Evolutionary conservation across 2,797 vertebrate genomes (phyloP), one percentile per base, ranked within the genome.

Genomic region (Ptychadena robeensis): DNA sequence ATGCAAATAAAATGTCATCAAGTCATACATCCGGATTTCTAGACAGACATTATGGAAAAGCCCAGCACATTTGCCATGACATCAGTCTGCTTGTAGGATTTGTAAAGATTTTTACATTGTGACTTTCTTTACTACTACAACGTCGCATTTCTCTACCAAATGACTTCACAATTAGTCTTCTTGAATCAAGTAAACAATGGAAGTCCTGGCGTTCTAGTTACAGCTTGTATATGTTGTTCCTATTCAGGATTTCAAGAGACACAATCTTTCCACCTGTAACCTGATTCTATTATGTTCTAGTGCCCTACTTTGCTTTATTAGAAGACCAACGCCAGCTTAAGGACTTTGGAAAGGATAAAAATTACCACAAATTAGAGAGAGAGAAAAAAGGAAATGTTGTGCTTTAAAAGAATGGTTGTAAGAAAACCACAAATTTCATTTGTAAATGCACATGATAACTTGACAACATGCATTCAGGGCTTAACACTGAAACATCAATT

Each of bases 211-310:
- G 14, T 53, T 38, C 0, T 28, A 67, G 32, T 27, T 22, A 22
- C 25, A 22, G 31, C 44, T 53, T 53, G 4, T n/a, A 22, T 53
- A 4, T 4, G 5, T 22, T 8, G 10, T 61, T 10, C 59, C 27
- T 61, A 28, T 9, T 61, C 59, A 28, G 4, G n/a, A 14, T 11
- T 71, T 71, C 22, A n/a, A 12, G 30, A 81, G 15, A 8, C 25
- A 78, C 83, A 71, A 74, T 87, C 18, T 87, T 71, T 48, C 75
- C 34, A 77, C 22, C 28, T 61, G 28, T 78, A 86, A 76, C n/a
- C 34, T 53, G 59, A 66, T 74, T 71, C 15, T 35, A 44, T 15
- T 72, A 67, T n/a, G 65, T 0, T 80, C 82, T 69, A 34, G 38
- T 1, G 9, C 9, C 30, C 34, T 81, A 12, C 10, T 77, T 27